Evolutionary conservation across 2,113 vertebrate species (phyloP), one percentile per base, ranked within the genome.

Genomic region (Hucho hucho): DNA sequence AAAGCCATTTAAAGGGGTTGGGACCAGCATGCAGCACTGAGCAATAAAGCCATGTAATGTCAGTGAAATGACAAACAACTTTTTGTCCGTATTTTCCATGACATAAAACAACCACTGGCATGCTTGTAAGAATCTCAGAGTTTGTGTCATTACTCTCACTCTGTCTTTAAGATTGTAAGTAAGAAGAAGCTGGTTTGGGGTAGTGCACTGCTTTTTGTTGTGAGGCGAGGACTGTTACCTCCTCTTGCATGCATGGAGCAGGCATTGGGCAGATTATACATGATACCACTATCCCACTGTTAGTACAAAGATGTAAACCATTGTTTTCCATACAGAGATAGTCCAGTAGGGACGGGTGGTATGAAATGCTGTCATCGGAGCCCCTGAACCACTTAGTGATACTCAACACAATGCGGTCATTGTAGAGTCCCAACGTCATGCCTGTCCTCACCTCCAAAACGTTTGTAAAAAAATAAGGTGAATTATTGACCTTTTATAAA

Each of bases 401-500:
- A 67, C 65, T 18, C 14, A 20, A 32, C n/a, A 16, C 5, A 67
- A 65, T 20, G 64, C 64, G 13, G 29, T 67, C 65, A 37, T 37
- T 20, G 53, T 53, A 71, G 24, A 70, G 7, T 56, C 70, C 24
- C 9, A 53, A 16, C 25, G 0, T 24, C 64, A 32, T 22, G 32
- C n/a, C n/a, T 43, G 72, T 53, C 64, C 32, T 64, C 18, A 29
- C 63, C 4, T 11, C 53, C 13, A 56, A n/a, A 61, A 61, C 0
- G 6, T 61, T 4, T 24, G 1, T 70, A 28, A 53, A 1, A 25
- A 72, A 43, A 6, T 20, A 14, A 56, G 53, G 1, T 1, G 2
- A n/a, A 5, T 37, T 20, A n/a, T 77, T 68, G 16, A 74, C 77
- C 12, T 80, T 58, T 43, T 28, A 69, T 53, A 29, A 28, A 64